Percentiles rank a stretch among this genome's conserved stretches.
These are phyloP conservation scores for Dipodomys ordii DNA, from an alignment of 2,113 vertebrate genomes.

Conservation along the genomic window DNA sequence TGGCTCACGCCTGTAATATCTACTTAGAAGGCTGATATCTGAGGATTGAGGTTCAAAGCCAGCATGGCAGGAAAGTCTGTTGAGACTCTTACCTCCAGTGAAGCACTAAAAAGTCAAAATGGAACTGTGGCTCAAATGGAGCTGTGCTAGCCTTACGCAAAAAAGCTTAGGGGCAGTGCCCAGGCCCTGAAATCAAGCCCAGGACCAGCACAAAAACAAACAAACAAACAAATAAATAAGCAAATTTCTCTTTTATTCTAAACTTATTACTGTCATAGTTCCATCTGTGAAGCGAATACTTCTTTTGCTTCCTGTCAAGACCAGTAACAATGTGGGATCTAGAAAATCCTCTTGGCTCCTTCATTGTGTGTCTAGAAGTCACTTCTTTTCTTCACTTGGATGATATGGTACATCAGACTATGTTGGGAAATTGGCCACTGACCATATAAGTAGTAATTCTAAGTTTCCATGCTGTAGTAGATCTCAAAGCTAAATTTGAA, in stretches of 20 bases:
- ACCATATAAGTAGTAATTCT: neutral
- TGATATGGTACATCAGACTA: neutral
- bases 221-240: too few relatives aligned
- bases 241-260: constrained; percentile 9
- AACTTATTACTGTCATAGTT: neutral
- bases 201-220: too few relatives aligned
- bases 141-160: too few relatives aligned
- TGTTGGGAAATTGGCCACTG: neutral
- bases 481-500: constrained; percentile 39
- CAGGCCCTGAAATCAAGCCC: too few relatives aligned
- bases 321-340: neutral
- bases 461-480: neutral
- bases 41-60: too few relatives aligned
- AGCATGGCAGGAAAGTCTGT: too few relatives aligned
- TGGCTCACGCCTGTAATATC: too few relatives aligned
- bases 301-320: neutral
- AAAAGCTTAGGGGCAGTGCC: too few relatives aligned
- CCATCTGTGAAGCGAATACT: neutral
- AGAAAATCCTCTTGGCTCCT: neutral
- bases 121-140: too few relatives aligned
- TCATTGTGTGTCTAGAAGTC: neutral
- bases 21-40: too few relatives aligned
- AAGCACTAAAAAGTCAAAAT: too few relatives aligned
- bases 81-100: too few relatives aligned
- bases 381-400: neutral